Conservation (phyloP, 1,140 invertebrate species). For the Dinoponera quadriceps region DNA sequence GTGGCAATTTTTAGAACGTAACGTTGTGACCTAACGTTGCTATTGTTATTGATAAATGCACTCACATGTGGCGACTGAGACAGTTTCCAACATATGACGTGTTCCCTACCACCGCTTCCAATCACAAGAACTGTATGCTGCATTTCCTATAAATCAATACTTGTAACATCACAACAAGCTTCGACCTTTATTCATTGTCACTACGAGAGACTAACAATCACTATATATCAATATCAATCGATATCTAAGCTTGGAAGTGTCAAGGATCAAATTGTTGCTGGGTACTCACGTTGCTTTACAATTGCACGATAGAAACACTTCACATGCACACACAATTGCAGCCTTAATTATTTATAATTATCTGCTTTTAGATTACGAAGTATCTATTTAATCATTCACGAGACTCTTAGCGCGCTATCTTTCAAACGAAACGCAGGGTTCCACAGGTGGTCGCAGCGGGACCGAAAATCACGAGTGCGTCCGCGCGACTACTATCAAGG, state of each 20-base stretch:
- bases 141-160: constrained; percentile 61
- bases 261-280: neutral
- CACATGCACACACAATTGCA: neutral
- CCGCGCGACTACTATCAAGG: neutral
- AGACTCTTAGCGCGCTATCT: neutral
- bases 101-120: constrained; percentile 97
- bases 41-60: constrained; percentile 26
- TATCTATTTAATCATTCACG: neutral
- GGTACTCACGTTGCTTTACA: constrained; percentile 4
- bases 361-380: neutral
- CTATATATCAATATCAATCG: neutral
- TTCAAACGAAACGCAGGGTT: constrained; percentile 17
- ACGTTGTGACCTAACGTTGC: neutral
- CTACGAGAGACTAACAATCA: neutral
- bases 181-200: neutral
- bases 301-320: too few relatives aligned
- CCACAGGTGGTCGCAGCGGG: constrained; percentile 23
- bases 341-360: neutral
- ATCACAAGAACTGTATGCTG: constrained; percentile 90
- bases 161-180: neutral
- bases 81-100: constrained; percentile 97
- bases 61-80: constrained; percentile 90
- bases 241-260: neutral
- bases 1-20: neutral
- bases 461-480: neutral